Evolutionary conservation across 2,888 invertebrate genomes (phyloP).

Genomic region (Monoplex corrugatus): DNA sequence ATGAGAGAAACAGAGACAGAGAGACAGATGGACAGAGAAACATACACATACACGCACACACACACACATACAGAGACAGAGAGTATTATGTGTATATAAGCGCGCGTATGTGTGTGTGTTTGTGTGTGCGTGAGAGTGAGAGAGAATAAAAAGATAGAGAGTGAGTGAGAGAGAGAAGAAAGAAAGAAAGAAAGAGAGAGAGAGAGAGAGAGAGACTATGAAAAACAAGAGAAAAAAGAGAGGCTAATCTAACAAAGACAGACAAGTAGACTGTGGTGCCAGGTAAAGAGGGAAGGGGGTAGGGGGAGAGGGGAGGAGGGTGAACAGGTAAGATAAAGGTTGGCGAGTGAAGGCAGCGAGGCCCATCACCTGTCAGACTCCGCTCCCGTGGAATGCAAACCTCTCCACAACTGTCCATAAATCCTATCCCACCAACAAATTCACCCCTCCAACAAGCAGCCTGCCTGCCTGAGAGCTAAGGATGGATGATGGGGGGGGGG

Average conservation of each 20-base stretch:
- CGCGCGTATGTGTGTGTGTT: no score
- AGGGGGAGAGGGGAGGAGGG: background rate
- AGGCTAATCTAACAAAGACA: no score
- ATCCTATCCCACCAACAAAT: constrained; percentile 39
- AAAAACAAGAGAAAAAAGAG: no score
- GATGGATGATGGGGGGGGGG: background rate
- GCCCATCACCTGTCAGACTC: constrained; percentile 43
- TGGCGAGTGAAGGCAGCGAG: constrained; percentile 20
- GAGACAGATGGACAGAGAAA: background rate
- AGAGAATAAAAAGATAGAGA: no score
- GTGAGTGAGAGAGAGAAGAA: background rate
- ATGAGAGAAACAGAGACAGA: no score
- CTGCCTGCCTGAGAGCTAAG: no score
- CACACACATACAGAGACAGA: background rate
- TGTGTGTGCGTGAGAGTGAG: no score
- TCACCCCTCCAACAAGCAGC: background rate
- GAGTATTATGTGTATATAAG: background rate
- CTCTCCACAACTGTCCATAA: constrained; percentile 42
- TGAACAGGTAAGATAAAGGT: background rate
- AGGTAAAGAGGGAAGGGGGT: background rate
- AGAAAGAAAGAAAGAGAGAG: background rate
- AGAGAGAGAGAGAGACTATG: background rate
- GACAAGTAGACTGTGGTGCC: background rate
- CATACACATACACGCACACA: background rate
- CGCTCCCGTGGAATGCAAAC: constrained; percentile 38